Conservation (phyloP, 2,113 vertebrate species). For the Microtus pennsylvanicus region DNA sequence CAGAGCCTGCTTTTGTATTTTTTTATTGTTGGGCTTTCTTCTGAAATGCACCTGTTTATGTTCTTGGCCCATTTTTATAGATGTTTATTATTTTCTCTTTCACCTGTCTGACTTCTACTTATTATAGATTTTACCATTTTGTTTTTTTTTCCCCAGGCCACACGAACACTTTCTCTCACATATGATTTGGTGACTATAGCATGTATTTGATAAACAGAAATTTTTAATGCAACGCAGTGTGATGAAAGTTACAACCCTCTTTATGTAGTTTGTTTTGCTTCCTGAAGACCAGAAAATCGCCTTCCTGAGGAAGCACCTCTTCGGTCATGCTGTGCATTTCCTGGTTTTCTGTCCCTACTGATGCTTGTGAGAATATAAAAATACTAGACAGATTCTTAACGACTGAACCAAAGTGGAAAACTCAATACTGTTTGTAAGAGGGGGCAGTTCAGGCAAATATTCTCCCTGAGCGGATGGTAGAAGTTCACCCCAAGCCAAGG, state of each 20-base stretch:
- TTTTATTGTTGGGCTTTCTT: not conserved
- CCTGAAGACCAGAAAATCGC: not conserved
- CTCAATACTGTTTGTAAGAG: not conserved
- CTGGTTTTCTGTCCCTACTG: not conserved
- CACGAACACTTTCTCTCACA: not conserved
- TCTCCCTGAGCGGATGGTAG: not conserved
- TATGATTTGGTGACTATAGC: not conserved
- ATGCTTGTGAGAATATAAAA: not conserved
- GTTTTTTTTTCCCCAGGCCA: not conserved
- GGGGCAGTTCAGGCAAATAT: not conserved
- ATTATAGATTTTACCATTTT: conserved; percentile 32
- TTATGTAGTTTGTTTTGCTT: conserved; percentile 5
- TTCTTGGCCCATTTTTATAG: not conserved
- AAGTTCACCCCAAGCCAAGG: not conserved
- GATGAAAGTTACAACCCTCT: not conserved
- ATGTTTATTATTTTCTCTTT: conserved; percentile 33
- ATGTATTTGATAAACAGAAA: not conserved
- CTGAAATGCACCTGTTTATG: not conserved
- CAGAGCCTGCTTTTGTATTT: not conserved
- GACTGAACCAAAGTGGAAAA: not conserved
- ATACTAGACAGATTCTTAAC: conserved; percentile 1
- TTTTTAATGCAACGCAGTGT: not conserved
- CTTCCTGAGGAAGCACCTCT: not conserved
- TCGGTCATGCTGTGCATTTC: not conserved
- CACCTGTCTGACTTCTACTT: conserved; percentile 29